phyloP scores from a whole-genome alignment of 2,113 vertebrate species.

The Litocranius walleri region DNA sequence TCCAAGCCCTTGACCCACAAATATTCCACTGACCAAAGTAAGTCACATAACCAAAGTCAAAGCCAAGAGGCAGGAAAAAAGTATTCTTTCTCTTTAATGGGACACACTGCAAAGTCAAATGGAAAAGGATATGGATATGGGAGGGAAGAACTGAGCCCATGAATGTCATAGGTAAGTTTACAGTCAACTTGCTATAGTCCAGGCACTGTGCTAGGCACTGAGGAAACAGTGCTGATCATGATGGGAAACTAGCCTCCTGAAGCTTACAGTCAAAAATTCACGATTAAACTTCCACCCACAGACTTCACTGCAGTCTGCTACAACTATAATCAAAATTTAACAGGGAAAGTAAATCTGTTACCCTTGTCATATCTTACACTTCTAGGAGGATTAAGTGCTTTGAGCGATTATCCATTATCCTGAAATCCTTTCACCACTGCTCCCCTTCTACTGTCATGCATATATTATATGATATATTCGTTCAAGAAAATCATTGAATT shows the following conservation, averaged over 20 bases:
- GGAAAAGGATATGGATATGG: neutral
- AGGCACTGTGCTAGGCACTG: neutral
- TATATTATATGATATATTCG: neutral
- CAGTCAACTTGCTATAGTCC: neutral
- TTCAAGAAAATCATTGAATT: neutral
- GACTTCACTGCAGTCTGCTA: neutral
- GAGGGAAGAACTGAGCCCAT: neutral
- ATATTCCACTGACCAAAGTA: neutral
- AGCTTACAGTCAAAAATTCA: neutral
- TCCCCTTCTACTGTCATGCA: neutral
- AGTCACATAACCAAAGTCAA: neutral
- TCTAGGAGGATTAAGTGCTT: neutral
- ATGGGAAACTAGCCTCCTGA: neutral
- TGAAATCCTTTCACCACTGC: neutral
- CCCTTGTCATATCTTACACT: neutral
- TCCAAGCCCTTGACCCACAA: neutral
- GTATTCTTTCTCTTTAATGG: neutral
- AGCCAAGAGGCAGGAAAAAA: neutral
- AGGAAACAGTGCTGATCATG: neutral
- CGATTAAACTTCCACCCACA: neutral
- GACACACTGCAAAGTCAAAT: neutral
- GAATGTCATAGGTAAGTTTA: neutral
- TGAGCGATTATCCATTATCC: neutral
- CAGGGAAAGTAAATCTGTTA: neutral
- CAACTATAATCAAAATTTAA: constrained; percentile 1